Evolutionary conservation across 2,797 vertebrate species (phyloP).

Genomic region (Malacoraja senta): DNA sequence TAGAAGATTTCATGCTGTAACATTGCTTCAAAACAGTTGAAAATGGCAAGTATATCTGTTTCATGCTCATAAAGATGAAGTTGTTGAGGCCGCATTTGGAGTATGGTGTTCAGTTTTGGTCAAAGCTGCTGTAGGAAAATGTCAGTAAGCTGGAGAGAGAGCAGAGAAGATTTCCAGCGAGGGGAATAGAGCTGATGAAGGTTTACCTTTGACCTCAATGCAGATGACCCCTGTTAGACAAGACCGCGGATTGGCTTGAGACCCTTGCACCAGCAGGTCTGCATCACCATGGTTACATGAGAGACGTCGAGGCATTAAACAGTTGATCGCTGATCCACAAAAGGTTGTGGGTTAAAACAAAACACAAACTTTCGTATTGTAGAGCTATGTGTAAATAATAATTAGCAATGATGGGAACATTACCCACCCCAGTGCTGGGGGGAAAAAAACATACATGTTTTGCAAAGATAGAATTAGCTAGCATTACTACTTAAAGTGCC

Average conservation of each 20-base stretch:
- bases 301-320: neutral
- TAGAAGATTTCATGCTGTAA: neutral
- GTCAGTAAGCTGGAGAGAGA: no score
- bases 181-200: no score
- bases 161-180: no score
- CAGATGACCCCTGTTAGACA: neutral
- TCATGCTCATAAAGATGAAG: neutral
- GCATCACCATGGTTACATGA: constrained; percentile 4
- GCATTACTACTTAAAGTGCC: neutral
- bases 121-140: no score
- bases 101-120: no score
- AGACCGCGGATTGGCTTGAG: neutral
- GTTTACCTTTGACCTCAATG: neutral
- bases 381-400: neutral
- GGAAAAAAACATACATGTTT: neutral
- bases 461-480: neutral
- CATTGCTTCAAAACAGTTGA: neutral
- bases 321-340: neutral
- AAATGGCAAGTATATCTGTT: neutral
- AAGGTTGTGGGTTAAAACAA: neutral
- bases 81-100: no score
- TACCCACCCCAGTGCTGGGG: neutral
- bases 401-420: neutral
- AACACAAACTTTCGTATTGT: neutral
- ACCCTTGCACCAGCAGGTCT: neutral